A percentile compares a stretch with the other conserved stretches of the same genome.
phyloP scores from a whole-genome alignment of 2,888 invertebrate genomes.

The Euzophera pinguis region DNA sequence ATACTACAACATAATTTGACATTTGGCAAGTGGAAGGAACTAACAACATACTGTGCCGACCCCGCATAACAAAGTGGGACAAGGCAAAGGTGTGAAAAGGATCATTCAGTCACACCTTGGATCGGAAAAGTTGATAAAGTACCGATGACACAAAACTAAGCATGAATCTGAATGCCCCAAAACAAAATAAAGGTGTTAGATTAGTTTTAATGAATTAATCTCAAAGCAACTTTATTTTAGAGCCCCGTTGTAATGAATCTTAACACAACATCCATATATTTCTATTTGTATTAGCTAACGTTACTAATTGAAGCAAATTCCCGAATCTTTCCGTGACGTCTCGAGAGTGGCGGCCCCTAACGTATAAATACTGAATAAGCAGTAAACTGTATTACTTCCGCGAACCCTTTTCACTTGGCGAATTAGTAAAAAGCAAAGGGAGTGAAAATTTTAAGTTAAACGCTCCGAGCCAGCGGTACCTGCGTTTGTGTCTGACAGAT shows the following conservation, averaged over 20 bases:
- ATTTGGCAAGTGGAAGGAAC: no score
- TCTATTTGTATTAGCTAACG: constrained; percentile 30
- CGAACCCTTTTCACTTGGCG: constrained; percentile 80
- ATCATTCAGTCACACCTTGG: no score
- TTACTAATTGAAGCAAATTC: constrained; percentile 58
- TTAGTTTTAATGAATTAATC: no score
- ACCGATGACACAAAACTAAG: no score
- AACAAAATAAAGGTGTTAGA: no score
- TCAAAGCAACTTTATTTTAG: background rate
- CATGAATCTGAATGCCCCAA: no score
- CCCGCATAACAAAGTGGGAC: no score
- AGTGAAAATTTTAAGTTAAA: constrained; percentile 79
- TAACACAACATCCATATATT: constrained; percentile 6
- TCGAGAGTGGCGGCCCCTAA: constrained; percentile 68
- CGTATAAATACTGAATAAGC: constrained; percentile 80
- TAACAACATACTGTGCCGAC: no score
- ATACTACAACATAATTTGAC: no score
- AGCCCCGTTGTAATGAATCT: background rate
- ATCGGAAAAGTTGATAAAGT: no score
- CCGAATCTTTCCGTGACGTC: constrained; percentile 63
- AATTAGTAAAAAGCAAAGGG: constrained; percentile 80
- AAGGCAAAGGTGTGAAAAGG: no score
- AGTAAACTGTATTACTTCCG: constrained; percentile 79
- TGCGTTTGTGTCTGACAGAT: constrained; percentile 77
- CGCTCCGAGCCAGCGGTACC: constrained; percentile 56